Base-by-base conservation (phyloP, 2,797 vertebrate genomes). In the Fistularia tabacaria region DNA sequence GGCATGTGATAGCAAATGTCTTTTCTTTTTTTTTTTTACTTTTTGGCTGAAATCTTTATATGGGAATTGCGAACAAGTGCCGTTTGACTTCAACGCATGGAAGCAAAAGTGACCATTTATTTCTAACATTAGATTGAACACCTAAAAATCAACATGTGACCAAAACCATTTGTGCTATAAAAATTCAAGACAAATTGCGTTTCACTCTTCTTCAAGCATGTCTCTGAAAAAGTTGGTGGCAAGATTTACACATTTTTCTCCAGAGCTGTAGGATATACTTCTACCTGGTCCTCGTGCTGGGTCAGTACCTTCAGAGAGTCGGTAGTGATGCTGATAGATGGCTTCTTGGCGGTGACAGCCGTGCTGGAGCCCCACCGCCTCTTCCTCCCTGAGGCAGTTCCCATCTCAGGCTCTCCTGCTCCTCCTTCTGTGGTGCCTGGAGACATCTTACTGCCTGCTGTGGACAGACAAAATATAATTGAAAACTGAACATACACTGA, bases 281-380 rank as follows among this genome's bases (percentile, higher is more conserved):
- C 54, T 6, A 36, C 46, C 11, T 1, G 2, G 44, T 14, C 13
- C 8, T 25, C 6, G 13, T 47, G 38, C 46, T 6, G 11, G 6
- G 44, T 40, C 46, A 7, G 42, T 90, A 96, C 95, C 94, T 96
- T 95, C 51, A 96, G 89, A 0, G 95, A 95, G 13, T 95, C 94
- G 0, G 94, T 95, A 74, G 93, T 96, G 81, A 96, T 95, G 83
- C 92, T 96, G 87, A 95, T 95, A 7, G 94, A 95, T 0, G 94
- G 94, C 60, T 95, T 95, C 90, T 96, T 97, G 64, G 93, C 89
- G 0, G 93, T 95, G 57, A 93, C 85, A 0, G 93, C 91, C 0
- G 95, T 93, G 82, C 94, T 96, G 73, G 94, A 92, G 43, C 94
- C 94, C 95, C 95, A 97, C 42, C 95, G 89, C 62, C 95, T 90